Base-by-base conservation (phyloP, 1,140 invertebrate species). In the Papilio aristodemus region DNA sequence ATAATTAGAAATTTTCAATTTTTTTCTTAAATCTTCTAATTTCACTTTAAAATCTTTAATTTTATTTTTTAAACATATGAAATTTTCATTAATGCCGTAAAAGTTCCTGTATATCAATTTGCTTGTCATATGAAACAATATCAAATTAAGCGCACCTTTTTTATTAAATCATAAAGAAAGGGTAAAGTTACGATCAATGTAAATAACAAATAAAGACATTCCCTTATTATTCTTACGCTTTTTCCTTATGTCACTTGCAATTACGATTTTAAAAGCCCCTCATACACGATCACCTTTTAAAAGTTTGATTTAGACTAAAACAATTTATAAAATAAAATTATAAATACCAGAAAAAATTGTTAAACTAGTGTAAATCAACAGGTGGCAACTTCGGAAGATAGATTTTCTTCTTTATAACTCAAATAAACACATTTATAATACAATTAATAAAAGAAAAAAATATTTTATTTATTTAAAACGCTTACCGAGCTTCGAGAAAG, bases 241-340 rank as follows among this genome's bases (percentile, higher is more conserved):
- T 25, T 11, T 13, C 25, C 39, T 22, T 22, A 36, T 64, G 62
- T 43, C 22, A 43, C 39, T 64, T 64, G 22, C 62, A 46, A 64
- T 64, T 64, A 72, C 72, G 69, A 81, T 70, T 72, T 54, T 22
- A 13, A 22, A 69, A 72, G 71, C 71, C 67, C 66, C 62, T 57
- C 39, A 54, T 71, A 43, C 22, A 71, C 60, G 67, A 74, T 64
- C 11, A 38, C 13, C 6, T 37, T 37, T 62, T 39, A 38, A 38
- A n/a, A 11, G 9, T 46, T 9, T 9, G 10, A 22, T 50, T 50
- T 50, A 50, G 10, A 19, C 17, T 46, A 50, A 19, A 50, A 9
- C 46, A 22, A 22, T 25, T 22, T 22, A 50, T 22, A 54, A 2
- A 25, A 54, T 54, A 54, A n/a, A n/a, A n/a, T n/a, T 22, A 19